These are phyloP conservation scores for Leuciscus waleckii DNA, from an alignment of 2,797 vertebrate species.

Conservation along the genomic window DNA sequence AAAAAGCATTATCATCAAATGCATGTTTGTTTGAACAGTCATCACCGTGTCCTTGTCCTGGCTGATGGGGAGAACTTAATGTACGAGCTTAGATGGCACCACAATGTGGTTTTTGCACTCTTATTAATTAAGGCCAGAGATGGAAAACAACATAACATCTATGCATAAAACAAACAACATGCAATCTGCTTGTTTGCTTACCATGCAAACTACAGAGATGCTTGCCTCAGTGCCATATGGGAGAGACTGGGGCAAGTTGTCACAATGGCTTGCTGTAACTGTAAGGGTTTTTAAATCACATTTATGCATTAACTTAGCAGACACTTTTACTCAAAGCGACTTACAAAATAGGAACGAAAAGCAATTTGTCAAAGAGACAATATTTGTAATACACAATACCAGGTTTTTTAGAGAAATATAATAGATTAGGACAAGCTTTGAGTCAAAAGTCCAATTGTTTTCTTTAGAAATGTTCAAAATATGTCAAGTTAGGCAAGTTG, in stretches of 20 bases:
- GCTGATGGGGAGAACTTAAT: background rate
- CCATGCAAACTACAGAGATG: background rate
- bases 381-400: background rate
- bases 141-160: background rate
- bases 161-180: background rate
- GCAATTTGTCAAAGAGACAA: background rate
- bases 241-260: conserved; percentile 4
- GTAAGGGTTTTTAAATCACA: background rate
- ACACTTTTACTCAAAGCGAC: background rate
- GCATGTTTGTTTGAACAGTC: background rate
- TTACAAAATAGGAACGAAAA: background rate
- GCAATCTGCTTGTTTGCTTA: background rate
- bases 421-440: background rate
- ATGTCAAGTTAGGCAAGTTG: background rate
- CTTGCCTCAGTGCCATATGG: background rate
- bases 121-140: background rate
- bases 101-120: background rate
- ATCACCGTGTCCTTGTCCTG: background rate
- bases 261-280: background rate
- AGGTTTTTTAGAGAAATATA: too few species aligned
- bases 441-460: background rate
- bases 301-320: background rate
- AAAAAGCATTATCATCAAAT: too few species aligned
- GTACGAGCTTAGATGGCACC: background rate
- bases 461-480: background rate